Percentiles rank a stretch among this genome's conserved stretches.
These are phyloP conservation scores for Amblyteles armatorius DNA, from an alignment of 2,888 invertebrate species.

Conservation along the genomic window DNA sequence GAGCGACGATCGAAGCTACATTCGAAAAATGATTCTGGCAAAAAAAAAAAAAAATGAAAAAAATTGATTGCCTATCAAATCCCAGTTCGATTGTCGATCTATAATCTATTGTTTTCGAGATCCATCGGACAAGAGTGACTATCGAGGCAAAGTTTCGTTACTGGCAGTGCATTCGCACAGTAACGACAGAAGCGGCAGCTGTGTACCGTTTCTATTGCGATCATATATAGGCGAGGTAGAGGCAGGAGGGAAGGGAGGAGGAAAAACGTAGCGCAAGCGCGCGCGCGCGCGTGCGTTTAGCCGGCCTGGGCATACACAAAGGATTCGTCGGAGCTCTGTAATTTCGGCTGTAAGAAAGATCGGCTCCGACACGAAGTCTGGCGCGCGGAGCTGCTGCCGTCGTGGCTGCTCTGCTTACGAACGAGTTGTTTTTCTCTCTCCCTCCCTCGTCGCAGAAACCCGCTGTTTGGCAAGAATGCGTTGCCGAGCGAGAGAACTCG, in stretches of 20 bases:
- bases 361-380: conserved; percentile 18
- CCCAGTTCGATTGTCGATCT: no score
- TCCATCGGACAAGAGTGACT: not conserved
- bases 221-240: conserved; percentile 23
- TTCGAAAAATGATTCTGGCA: no score
- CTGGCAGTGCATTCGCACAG: conserved; percentile 36
- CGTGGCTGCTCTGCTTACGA: conserved; percentile 19
- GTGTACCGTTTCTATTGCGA: conserved; percentile 41
- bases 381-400: conserved; percentile 20
- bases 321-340: conserved; percentile 64
- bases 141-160: conserved; percentile 58
- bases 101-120: no score
- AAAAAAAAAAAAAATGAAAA: no score
- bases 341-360: conserved; percentile 62
- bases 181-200: conserved; percentile 34
- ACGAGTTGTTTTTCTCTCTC: conserved; percentile 37
- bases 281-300: conserved; percentile 50
- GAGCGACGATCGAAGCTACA: no score
- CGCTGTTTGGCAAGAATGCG: conserved; percentile 41
- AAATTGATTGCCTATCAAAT: no score
- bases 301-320: conserved; percentile 64
- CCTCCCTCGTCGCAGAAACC: conserved; percentile 11
- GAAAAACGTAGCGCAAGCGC: conserved; percentile 39
- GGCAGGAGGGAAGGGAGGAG: conserved; percentile 32
- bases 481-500: not conserved